A percentile compares a stretch with the other conserved stretches of the same genome.
phyloP scores from a whole-genome alignment of 2,113 vertebrate genomes.

The Columbina picui region DNA sequence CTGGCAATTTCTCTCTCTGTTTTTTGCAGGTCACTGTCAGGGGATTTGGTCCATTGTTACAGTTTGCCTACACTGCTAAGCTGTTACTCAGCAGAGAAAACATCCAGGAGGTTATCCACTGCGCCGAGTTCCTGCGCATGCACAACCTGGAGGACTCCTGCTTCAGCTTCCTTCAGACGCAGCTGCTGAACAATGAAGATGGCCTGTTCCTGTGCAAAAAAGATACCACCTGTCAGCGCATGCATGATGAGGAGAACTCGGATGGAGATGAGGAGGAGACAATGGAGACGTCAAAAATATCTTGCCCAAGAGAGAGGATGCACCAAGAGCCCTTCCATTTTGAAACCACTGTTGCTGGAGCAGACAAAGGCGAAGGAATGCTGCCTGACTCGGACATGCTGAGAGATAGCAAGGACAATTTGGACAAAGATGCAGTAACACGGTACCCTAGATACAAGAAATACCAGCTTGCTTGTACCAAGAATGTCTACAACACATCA shows the following conservation, averaged over 20 bases:
- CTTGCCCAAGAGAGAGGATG: conserved; percentile 82
- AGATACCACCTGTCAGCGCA: conserved; percentile 79
- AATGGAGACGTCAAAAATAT: conserved; percentile 80
- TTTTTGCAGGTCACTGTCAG: conserved; percentile 93
- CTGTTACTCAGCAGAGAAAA: conserved; percentile 98
- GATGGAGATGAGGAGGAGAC: conserved; percentile 86
- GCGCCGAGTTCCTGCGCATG: conserved; percentile 96
- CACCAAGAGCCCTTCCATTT: conserved; percentile 81
- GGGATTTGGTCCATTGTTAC: conserved; percentile 97
- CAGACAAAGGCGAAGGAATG: conserved; percentile 80
- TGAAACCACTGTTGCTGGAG: conserved; percentile 71
- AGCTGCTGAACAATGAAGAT: conserved; percentile 92
- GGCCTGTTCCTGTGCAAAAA: conserved; percentile 88
- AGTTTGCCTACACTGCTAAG: conserved; percentile 99
- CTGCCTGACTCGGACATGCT: conserved; percentile 74
- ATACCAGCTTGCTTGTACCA: conserved; percentile 98
- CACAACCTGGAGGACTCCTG: conserved; percentile 99
- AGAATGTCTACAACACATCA: conserved; percentile 95
- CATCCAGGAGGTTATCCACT: conserved; percentile 99
- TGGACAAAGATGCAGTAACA: conserved; percentile 84
- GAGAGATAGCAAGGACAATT: conserved; percentile 83
- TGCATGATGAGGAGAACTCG: conserved; percentile 79
- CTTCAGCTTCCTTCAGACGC: conserved; percentile 98
- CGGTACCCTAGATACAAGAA: conserved; percentile 98
- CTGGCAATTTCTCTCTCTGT: conserved; percentile 80